phyloP scores from a whole-genome alignment of 2,888 invertebrate species.

The Mythimna vitellina region DNA sequence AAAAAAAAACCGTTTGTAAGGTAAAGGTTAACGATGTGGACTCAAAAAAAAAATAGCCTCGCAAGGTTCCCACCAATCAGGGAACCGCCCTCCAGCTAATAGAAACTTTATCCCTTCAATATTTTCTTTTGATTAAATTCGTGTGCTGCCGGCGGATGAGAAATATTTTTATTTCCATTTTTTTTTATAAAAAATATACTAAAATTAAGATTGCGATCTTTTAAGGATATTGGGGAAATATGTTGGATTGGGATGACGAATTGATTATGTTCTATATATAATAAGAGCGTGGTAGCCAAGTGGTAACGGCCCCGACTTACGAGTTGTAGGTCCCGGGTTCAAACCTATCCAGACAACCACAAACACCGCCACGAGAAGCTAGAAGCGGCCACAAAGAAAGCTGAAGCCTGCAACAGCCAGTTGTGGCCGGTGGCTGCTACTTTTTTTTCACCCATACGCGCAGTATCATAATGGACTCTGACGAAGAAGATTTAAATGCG shows the following conservation, averaged over 20 bases:
- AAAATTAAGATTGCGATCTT: slow-evolving; percentile 40
- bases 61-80: slow-evolving; percentile 62
- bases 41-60: slow-evolving; percentile 39
- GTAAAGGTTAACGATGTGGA: slow-evolving; percentile 22
- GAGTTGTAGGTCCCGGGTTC: too few species aligned
- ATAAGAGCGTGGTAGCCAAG: too few species aligned
- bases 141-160: slow-evolving; percentile 38
- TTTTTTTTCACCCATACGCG: too few species aligned
- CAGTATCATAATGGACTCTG: too few species aligned
- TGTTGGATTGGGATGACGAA: slow-evolving; percentile 5
- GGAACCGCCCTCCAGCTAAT: slow-evolving; percentile 58
- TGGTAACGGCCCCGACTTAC: too few species aligned
- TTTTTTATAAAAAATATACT: slow-evolving; percentile 29
- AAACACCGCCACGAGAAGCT: too few species aligned
- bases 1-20: neutral
- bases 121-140: slow-evolving; percentile 74
- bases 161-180: slow-evolving; percentile 46
- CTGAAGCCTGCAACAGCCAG: too few species aligned
- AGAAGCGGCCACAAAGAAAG: too few species aligned
- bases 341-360: too few species aligned
- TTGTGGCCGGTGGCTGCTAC: too few species aligned
- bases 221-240: neutral
- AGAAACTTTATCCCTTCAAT: slow-evolving; percentile 66
- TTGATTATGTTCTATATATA: slow-evolving; percentile 15
- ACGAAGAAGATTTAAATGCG: too few species aligned